Evolutionary conservation across 2,888 invertebrate genomes (phyloP), one percentile per base, ranked within the genome.

Genomic region (Protodeltote pygarga): DNA sequence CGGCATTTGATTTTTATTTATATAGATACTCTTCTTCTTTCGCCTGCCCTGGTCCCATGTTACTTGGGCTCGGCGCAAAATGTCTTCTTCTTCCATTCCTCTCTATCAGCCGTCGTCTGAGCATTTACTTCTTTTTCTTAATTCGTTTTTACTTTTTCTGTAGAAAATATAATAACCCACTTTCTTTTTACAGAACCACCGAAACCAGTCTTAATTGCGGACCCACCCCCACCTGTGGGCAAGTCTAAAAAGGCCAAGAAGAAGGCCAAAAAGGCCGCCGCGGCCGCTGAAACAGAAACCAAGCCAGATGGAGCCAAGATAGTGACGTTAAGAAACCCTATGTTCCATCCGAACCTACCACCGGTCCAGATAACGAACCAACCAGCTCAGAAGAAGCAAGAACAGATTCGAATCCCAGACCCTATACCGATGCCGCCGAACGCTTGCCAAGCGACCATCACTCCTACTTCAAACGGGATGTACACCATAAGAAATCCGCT

Each of bases 401-500:
- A 89, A 8, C 73, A 75, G 31, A 85, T 89, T 8, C 76, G 90
- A 9, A 79, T 92, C 1, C 90, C 92, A 0, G 92, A 92, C 10
- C 92, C 89, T 0, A 88, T 91, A 5, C 90, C 92, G 0, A 91
- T 92, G 89, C 90, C 92, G 0, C 90, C 91, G 0, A 82, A 79
- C 15, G 83, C 91, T 8, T 89, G 92, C 77, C 91, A 92, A 66
- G 92, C 91, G 0, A 91, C 92, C 0, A 92, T 92, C n/a, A 92
- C 92, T 0, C 92, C 92, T 0, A 90, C 92, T 0, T 89, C 92
- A 0, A 92, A 92, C 58, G 96, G 96, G 5, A 97, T 97, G 96
- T 97, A 96, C 49, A 97, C 97, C 0, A 97, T 97, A 34, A 89
- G 97, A 6, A 96, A 96, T 82, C 96, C 96, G 0, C 77, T 94